Conservation (phyloP, 2,113 vertebrate species). For the Odontophorus gujanensis region DNA sequence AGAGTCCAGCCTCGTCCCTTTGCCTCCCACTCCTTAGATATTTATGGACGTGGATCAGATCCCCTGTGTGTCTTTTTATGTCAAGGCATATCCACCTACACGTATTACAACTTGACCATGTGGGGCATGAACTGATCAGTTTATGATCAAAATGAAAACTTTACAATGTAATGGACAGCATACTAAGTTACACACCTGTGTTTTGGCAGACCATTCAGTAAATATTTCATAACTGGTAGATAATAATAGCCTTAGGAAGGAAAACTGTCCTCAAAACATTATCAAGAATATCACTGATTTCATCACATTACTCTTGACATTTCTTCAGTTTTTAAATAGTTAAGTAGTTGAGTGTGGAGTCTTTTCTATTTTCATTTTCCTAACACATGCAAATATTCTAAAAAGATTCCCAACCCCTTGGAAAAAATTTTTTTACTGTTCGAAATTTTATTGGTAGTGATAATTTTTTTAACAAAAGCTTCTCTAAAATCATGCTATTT, state of each 20-base stretch:
- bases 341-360: background rate
- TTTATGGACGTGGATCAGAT: too few relatives aligned
- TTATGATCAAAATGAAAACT: background rate
- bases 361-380: background rate
- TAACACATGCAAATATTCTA: background rate
- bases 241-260: background rate
- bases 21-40: too few relatives aligned
- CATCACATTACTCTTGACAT: background rate
- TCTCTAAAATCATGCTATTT: background rate
- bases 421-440: background rate
- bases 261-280: background rate
- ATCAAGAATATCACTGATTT: background rate
- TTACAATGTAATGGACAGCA: background rate
- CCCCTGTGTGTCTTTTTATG: too few relatives aligned
- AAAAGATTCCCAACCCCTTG: background rate
- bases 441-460: background rate
- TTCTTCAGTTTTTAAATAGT: background rate
- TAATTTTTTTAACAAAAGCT: background rate
- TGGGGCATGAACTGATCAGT: background rate
- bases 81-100: background rate
- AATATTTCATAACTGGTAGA: background rate
- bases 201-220: background rate
- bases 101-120: background rate
- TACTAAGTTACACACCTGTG: background rate
- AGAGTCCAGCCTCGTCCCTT: too few relatives aligned